These are phyloP conservation scores for Neoscelio sp. DNA, from an alignment of 2,888 invertebrate species.

Conservation along the genomic window DNA sequence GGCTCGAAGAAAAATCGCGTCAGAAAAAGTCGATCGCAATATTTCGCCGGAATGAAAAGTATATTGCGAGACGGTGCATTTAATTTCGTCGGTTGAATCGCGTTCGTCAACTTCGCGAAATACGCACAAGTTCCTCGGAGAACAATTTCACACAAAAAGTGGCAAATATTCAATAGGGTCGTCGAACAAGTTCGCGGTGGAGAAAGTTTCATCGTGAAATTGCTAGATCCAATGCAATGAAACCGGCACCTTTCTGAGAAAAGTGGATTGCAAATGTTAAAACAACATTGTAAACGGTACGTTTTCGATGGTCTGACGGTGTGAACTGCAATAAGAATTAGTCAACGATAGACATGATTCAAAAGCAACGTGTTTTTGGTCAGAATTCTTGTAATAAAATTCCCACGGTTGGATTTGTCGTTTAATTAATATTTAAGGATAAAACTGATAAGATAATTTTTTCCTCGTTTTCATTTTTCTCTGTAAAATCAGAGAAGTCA, in stretches of 20 bases:
- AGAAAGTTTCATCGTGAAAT: constrained; percentile 35
- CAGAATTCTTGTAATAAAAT: too few relatives aligned
- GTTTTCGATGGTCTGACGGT: too few relatives aligned
- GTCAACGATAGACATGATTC: too few relatives aligned
- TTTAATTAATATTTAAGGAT: too few relatives aligned
- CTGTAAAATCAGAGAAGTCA: constrained; percentile 1
- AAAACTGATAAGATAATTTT: too few relatives aligned
- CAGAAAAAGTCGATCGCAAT: background rate
- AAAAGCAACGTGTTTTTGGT: too few relatives aligned
- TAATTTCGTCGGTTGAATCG: constrained; percentile 34
- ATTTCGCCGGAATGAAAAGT: constrained; percentile 25
- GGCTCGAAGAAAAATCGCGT: constrained; percentile 16
- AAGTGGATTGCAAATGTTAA: constrained; percentile 43
- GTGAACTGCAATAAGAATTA: too few relatives aligned
- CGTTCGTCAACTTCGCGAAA: constrained; percentile 46
- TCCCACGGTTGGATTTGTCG: too few relatives aligned
- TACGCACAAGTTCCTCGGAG: constrained; percentile 31
- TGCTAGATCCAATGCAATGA: constrained; percentile 39
- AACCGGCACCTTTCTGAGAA: constrained; percentile 35
- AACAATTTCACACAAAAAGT: constrained; percentile 47
- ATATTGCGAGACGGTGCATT: constrained; percentile 39
- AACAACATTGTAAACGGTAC: constrained; percentile 38
- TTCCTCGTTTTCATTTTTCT: too few relatives aligned
- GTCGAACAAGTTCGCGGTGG: constrained; percentile 41
- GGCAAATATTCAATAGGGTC: constrained; percentile 48